Evolutionary conservation across 2,888 invertebrate species (phyloP).

Genomic region (Ctena decussata): DNA sequence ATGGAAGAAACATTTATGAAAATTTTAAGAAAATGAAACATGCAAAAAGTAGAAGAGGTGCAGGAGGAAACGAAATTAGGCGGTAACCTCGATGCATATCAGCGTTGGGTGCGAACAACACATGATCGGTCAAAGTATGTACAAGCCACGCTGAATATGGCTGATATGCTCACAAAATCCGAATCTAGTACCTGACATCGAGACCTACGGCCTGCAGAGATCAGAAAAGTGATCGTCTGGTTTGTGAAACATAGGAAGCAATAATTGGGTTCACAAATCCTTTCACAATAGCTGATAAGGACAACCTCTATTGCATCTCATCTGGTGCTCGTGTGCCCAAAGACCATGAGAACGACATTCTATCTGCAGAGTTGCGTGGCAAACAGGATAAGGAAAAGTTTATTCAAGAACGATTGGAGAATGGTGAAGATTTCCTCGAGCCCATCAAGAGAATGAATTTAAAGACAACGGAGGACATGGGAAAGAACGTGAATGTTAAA

Average conservation of each 20-base stretch:
- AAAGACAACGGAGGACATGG: neutral
- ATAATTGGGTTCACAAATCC: conserved; percentile 56
- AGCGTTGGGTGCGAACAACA: conserved; percentile 50
- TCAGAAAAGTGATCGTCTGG: conserved; percentile 45
- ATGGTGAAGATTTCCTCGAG: neutral
- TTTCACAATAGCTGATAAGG: conserved; percentile 44
- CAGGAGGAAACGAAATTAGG: conserved; percentile 51
- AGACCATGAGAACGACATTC: neutral
- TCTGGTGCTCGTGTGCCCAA: neutral
- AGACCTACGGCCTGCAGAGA: conserved; percentile 55
- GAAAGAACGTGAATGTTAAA: neutral
- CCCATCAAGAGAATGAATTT: neutral
- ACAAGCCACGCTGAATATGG: conserved; percentile 38
- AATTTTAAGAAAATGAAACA: too few relatives aligned
- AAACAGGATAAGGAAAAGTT: neutral
- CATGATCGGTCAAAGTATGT: conserved; percentile 42
- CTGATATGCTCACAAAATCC: conserved; percentile 47
- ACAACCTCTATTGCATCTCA: conserved; percentile 25
- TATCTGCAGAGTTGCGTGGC: neutral
- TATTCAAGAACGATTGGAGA: neutral
- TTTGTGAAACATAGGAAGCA: conserved; percentile 37
- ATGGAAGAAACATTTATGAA: conserved; percentile 63
- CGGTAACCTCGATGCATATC: conserved; percentile 53
- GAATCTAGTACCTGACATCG: conserved; percentile 29
- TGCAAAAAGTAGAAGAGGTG: conserved; percentile 35